Base-by-base conservation (phyloP, 2,797 vertebrate genomes). In the Anas bernieri region DNA sequence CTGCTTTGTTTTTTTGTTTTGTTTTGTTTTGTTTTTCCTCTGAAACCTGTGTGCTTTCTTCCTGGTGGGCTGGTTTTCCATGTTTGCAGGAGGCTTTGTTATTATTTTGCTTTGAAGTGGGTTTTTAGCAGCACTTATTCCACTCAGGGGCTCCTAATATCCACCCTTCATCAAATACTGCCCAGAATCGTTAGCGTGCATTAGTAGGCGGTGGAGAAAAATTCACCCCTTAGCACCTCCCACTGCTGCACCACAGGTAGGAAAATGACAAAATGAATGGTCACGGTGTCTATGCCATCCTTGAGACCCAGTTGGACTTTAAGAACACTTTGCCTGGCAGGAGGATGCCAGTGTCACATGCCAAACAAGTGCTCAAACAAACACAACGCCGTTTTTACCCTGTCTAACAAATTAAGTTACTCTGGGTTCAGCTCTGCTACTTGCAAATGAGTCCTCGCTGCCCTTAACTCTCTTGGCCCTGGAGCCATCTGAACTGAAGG, bases 331-430 rank as follows among this genome's bases (percentile, higher is more conserved):
- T 50, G 9, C 39, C 76, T 46, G 50, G 35, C 72, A 54, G 68
- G 8, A 77, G 8, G 2, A 0, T 11, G 3, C 18, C 39, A 20
- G 30, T 4, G 15, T n/a, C 33, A 48, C 26, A 13, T 0, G 0
- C 17, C 55, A 73, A 33, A 31, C 52, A 28, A 11, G 31, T 18
- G 17, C 11, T 62, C 41, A 43, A 46, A 55, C 18, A 20, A 48
- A 55, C 11, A 37, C 39, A n/a, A 1, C 17, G 2, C 22, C 11
- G 8, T 6, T 55, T 43, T 50, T 50, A 56, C 26, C 2, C 75
- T 45, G 13, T 25, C 33, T 11, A 45, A 45, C 43, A 45, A 5
- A 54, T 16, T 21, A 22, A 64, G 18, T 74, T 63, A 23, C 23
- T 31, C 73, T 25, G 64, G 7, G 31, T 63, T 17, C 5, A 5